Evolutionary conservation across 1,140 invertebrate genomes (phyloP).

Genomic region (Brachionus paranguensis): DNA sequence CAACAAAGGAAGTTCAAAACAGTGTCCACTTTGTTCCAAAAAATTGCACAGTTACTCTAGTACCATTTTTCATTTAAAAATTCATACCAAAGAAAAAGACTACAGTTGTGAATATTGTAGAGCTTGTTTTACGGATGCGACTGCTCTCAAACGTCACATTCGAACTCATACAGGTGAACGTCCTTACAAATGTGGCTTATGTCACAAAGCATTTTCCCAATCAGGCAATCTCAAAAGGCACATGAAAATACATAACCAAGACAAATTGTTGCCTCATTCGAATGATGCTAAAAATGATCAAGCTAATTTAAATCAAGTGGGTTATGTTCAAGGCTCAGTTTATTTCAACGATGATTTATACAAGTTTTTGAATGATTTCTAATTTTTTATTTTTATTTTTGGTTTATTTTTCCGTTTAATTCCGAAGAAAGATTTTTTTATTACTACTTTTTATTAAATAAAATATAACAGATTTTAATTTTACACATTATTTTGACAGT

Average conservation of each 20-base stretch:
- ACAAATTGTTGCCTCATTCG: neutral
- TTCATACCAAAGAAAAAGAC: conserved; percentile 63
- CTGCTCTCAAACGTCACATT: conserved; percentile 78
- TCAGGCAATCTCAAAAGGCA: conserved; percentile 63
- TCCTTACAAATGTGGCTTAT: conserved; percentile 92
- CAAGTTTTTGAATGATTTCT: neutral
- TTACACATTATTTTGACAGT: too few species aligned
- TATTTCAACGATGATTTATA: neutral
- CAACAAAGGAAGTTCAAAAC: neutral
- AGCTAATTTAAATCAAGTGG: neutral
- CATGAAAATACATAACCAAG: conserved; percentile 59
- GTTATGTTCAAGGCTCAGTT: neutral
- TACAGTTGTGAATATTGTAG: conserved; percentile 76
- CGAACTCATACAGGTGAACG: conserved; percentile 68
- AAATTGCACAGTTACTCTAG: conserved; percentile 2
- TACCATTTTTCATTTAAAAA: conserved; percentile 56
- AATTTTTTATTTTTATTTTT: neutral
- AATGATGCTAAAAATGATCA: neutral
- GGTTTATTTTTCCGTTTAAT: neutral
- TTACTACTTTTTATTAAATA: too few species aligned
- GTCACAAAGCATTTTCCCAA: conserved; percentile 64
- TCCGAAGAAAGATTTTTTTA: too few species aligned
- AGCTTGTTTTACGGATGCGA: conserved; percentile 86
- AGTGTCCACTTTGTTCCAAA: conserved; percentile 20
- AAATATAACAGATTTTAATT: too few species aligned